Evolutionary conservation across 1,140 invertebrate genomes (phyloP), one percentile per base, ranked within the genome.

Genomic region (Microvelia longipes): DNA sequence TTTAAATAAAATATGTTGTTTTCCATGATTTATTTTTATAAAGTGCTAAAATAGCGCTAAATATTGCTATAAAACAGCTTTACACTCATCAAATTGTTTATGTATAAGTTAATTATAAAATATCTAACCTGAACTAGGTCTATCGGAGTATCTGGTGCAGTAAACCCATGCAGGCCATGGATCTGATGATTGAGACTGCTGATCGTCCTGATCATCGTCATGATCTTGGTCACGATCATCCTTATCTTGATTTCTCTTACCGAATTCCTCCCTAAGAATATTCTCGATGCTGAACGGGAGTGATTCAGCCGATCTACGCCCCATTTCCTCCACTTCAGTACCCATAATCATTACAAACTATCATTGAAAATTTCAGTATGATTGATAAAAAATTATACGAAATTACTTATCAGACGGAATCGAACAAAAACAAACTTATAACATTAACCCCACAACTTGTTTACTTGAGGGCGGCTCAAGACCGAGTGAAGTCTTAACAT

Each of bases 131-230:
- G 91, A 90, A 75, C 93, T 95, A 1, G 95, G 95, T 79, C 94
- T 82, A 81, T 97, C 94, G 67, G 93, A 96, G 80, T 97, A 97
- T 77, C 94, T 83, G 1, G 95, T 97, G 82, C 94, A 97, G 78
- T 88, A 91, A 30, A 93, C 91, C 93, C 93, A 95, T 0, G 92
- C 90, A 0, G 91, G 91, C 85, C 88, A 90, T 0, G 86, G 77
- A 70, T 71, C 64, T 19, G 65, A 35, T 62, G 66, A 63, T 29
- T 27, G 50, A 14, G 28, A 24, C 29, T 68, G 61, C 24, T 28
- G 14, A 29, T 27, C 11, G 1, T 15, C 19, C 11, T 62, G 26
- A 29, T 28, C 66, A 2, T 65, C 11, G n/a, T 19, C 29, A 5
- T 2, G 28, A 19, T 35, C 66, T 24, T 64, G 68, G 1, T 15